Base-by-base conservation (phyloP, 2,888 invertebrate genomes). In the Coremacera marginata region DNA sequence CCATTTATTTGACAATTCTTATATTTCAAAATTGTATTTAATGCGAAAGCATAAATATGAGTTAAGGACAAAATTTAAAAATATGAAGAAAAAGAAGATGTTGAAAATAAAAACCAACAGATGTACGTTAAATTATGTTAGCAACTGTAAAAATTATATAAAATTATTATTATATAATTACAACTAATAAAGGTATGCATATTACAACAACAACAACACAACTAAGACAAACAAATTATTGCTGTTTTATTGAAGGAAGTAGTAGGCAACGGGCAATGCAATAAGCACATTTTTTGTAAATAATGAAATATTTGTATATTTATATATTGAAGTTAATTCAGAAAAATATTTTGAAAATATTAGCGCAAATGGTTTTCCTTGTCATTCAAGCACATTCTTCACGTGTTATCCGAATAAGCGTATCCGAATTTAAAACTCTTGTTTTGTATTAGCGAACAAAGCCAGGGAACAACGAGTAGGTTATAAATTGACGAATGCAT, bases 161-260 rank as follows among this genome's bases (percentile, higher is more conserved):
- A 63, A 63, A 63, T 37, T 44, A 55, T 37, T 71, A 57, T 71
- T 55, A 60, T 37, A 52, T 31, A 60, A 75, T 44, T 52, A 62
- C 44, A 62, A 73, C 27, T 62, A 60, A 71, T 60, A 71, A 60
- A 57, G 57, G 65, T 77, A 65, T 57, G 34, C 70, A 65, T 65
- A 74, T 71, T 27, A 37, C 62, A 72, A 77, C 34, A 55, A 77
- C 34, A 55, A 44, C 25, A 77, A 76, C 55, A 77, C 75, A 70
- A 77, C 63, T 11, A 71, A 77, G 65, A 65, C 27, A 60, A 34
- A 57, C 5, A n/a, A 55, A 60, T 5, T 4, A 31, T 11, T 44
- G 37, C 4, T 67, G 37, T 67, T 67, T 67, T 19, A 37, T 22
- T 67, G 44, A 44, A 44, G 14, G 14, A 44, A 44, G 7, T 11